Base-by-base conservation (phyloP, 2,797 vertebrate genomes). In the Synaphobranchus kaupii region DNA sequence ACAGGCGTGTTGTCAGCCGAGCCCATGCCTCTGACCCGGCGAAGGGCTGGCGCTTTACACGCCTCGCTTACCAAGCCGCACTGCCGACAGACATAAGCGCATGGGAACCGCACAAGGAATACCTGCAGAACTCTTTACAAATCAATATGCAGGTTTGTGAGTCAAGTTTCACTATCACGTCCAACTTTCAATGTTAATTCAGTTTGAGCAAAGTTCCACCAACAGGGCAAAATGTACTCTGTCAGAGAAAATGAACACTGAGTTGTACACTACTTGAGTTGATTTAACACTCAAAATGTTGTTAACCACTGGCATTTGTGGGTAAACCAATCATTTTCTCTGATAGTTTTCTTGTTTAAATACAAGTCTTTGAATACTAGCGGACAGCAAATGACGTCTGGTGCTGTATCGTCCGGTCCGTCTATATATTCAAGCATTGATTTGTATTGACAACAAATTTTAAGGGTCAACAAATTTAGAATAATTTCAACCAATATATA, bases 281-380 rank as follows among this genome's bases (percentile, higher is more conserved):
- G 6, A 22, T 6, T 22, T n/a, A 63, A 22, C 63, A 9, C 10
- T n/a, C 9, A 68, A 34, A 9, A 34, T 34, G 34, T 15, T 71
- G 68, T n/a, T 31, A 3, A 31, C 10, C 28, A 34, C 10, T 71
- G 28, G n/a, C 68, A 73, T 73, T 28, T 68, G 28, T 28, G 31
- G 28, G 68, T 71, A 31, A 71, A 28, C 28, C 28, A n/a, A n/a
- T 68, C 86, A 84, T 86, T 85, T 86, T 89, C 87, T 87, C 90
- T 84, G 86, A 90, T 85, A 82, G 88, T 87, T 87, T 90, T 89
- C 54, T 85, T 81, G 82, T 86, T 84, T 89, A 89, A 87, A 68
- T 89, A 87, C 20, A 60, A 76, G 91, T 91, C 86, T 89, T 90
- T 54, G 1, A 54, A 85, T 84, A 60, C 10, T 86, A 88, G 20